phyloP scores from a whole-genome alignment of 2,113 vertebrate genomes.

The Protobothrops mucrosquamatus region DNA sequence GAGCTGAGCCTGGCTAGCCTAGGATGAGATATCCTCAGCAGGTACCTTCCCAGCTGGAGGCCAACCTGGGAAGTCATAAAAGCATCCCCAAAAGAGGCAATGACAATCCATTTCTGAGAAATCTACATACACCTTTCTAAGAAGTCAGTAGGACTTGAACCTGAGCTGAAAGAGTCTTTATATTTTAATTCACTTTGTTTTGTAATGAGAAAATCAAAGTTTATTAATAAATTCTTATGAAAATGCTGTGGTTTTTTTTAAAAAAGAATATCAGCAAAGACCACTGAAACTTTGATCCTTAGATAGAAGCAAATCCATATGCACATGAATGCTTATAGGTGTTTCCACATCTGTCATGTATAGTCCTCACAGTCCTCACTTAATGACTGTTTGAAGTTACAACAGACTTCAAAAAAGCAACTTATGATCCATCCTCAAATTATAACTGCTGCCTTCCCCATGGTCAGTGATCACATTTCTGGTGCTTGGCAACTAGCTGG shows the following conservation, averaged over 20 bases:
- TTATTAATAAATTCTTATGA: conserved; percentile 73
- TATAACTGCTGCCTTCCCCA: not conserved
- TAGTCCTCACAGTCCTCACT: not conserved
- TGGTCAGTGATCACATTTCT: not conserved
- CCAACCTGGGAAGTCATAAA: not conserved
- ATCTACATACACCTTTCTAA: not conserved
- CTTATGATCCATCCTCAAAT: not conserved
- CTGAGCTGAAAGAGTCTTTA: not conserved
- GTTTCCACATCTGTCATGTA: not conserved
- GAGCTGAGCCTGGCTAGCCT: not conserved
- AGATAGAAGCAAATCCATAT: not conserved
- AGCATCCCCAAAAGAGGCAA: not conserved
- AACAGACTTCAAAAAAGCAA: not conserved
- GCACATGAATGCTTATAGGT: not conserved
- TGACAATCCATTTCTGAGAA: not conserved
- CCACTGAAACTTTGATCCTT: conserved; percentile 30
- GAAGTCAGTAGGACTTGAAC: not conserved
- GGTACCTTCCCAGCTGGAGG: not conserved
- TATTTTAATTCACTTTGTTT: conserved; percentile 51
- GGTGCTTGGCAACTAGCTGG: not conserved
- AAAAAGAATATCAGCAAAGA: conserved; percentile 57
- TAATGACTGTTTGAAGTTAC: not conserved
- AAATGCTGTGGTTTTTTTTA: conserved; percentile 53
- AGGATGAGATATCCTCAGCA: not conserved
- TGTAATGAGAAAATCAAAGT: conserved; percentile 72